These are phyloP conservation scores for Forbesichthys agassizii DNA, from an alignment of 2,113 vertebrate species.

Conservation along the genomic window DNA sequence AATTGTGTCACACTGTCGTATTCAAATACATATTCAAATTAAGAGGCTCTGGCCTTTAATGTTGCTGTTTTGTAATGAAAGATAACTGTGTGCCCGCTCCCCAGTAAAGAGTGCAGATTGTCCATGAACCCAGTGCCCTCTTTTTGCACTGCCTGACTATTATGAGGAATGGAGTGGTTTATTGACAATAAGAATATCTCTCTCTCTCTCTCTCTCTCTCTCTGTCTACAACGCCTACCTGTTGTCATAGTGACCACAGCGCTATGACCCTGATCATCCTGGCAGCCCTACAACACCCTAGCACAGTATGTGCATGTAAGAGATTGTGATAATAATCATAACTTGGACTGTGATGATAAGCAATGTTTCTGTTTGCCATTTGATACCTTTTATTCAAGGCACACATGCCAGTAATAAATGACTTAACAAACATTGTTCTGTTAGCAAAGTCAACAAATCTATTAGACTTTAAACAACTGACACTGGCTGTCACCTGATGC, in stretches of 20 bases:
- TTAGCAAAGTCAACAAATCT: no score
- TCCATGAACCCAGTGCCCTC: constrained; percentile 40
- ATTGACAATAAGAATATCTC: constrained; percentile 56
- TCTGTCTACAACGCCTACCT: constrained; percentile 40
- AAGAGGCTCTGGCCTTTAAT: constrained; percentile 36
- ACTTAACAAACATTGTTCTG: no score
- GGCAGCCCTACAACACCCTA: constrained; percentile 44
- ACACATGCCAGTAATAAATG: no score
- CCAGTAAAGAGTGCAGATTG: constrained; percentile 42
- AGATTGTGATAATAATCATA: neutral
- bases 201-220: constrained; percentile 9
- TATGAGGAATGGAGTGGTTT: constrained; percentile 54
- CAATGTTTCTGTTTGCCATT: no score
- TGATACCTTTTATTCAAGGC: no score
- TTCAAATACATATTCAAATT: constrained; percentile 28
- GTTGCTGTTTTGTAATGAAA: constrained; percentile 30
- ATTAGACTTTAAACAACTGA: no score
- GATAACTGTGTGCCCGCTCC: constrained; percentile 16
- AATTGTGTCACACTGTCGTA: constrained; percentile 2
- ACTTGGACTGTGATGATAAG: no score
- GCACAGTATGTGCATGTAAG: constrained; percentile 2
- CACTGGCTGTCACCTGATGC: no score
- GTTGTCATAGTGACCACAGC: constrained; percentile 59
- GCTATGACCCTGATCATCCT: constrained; percentile 40
- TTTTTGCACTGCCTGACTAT: constrained; percentile 44